Evolutionary conservation across 2,888 invertebrate genomes (phyloP).

Genomic region (Sepioteuthis lessoniana): DNA sequence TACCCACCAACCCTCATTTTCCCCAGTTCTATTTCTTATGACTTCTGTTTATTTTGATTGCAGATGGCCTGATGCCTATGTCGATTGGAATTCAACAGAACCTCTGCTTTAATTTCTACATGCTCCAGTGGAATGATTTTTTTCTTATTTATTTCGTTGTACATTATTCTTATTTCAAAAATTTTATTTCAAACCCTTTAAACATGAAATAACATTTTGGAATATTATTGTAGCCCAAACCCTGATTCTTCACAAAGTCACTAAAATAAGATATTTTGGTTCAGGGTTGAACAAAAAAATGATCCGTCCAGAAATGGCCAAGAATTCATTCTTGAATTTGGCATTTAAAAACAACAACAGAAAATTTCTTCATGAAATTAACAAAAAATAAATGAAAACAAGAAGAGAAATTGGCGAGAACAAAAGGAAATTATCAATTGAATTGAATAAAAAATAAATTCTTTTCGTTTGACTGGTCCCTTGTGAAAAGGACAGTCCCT

Average conservation of each 20-base stretch:
- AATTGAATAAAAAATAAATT: too few relatives aligned
- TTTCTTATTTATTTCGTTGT: not conserved
- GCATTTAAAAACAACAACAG: not conserved
- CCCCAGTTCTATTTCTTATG: not conserved
- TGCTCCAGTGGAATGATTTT: not conserved
- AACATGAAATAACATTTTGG: not conserved
- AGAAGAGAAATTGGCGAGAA: too few relatives aligned
- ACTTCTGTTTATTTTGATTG: slow-evolving; percentile 49
- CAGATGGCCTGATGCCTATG: slow-evolving; percentile 75
- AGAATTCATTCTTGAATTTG: not conserved
- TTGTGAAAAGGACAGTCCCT: too few relatives aligned
- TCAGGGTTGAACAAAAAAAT: not conserved
- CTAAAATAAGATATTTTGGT: not conserved
- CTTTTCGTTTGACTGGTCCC: too few relatives aligned
- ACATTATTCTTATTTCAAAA: not conserved
- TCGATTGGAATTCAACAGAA: slow-evolving; percentile 77
- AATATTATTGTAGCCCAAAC: not conserved
- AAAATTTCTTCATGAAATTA: too few relatives aligned
- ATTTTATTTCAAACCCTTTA: not conserved
- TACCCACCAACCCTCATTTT: not conserved
- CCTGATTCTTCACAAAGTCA: not conserved
- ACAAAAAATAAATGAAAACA: too few relatives aligned
- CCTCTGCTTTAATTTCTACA: slow-evolving; percentile 71
- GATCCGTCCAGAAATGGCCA: not conserved
- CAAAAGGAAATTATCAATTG: too few relatives aligned